Evolutionary conservation across 2,797 vertebrate genomes (phyloP), one percentile per base, ranked within the genome.

Genomic region (Cheirogaleus major): DNA sequence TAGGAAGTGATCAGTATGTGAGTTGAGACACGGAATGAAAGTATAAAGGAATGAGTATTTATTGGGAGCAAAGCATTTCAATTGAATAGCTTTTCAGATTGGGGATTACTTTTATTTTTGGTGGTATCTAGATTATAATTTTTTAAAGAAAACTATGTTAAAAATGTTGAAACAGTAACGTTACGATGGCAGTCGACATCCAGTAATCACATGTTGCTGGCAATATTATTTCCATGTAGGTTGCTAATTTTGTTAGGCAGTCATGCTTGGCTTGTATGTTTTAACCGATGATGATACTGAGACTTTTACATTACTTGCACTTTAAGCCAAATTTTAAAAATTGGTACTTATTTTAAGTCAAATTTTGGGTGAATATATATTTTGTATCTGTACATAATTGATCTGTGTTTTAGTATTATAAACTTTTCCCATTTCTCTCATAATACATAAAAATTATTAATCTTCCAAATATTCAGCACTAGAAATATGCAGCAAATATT

Each of bases 391-490:
- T 81, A 57, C 12, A 15, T 38, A 85, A 30, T 35, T 41, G 69
- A 89, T 11, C 57, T 80, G 4, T 79, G 3, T 67, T 95, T 84
- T 83, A 38, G 11, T 70, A 81, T 67, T 95, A 48, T 41, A 96
- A 57, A 79, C 7, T 41, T 73, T 93, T 25, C 35, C 14, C 4
- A 15, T 59, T 85, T 90, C 63, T 88, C 2, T 5, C 9, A 7
- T 94, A 50, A 35, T 63, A 63, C 32, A 43, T 67, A 38, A 79
- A 89, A 43, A 50, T 57, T 50, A 4, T 38, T 55, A 27, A 43
- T 82, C 59, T 61, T 72, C 5, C 67, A 57, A 50, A 88, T 32
- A 50, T 30, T 57, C 52, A 85, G 23, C 14, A 20, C 22, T 38
- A 6, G 5, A 23, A n/a, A 17, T 50, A 30, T 30, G 91, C 14